Base-by-base conservation (phyloP, 1,140 invertebrate species). In the Ostrea edulis region DNA sequence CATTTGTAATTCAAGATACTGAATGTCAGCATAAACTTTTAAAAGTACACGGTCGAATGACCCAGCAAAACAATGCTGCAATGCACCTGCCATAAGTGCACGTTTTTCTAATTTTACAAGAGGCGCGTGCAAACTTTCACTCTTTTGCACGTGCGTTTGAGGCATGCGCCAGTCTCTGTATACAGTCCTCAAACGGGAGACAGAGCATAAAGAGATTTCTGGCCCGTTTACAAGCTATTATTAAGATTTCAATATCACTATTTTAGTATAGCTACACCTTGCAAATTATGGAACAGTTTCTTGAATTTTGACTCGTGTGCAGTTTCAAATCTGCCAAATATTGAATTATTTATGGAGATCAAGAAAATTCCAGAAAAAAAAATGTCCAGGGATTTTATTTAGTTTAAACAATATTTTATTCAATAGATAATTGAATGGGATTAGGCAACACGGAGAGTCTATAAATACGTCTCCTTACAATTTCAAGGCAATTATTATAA, bases 91-190 rank as follows among this genome's bases (percentile, higher is more conserved):
- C 25, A 14, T 77, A 77, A 77, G 68, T 77, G 68, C 68, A 77
- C 68, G 68, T 77, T 77, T 77, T 77, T 77, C 68, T 25, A 77
- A 77, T 77, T 77, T 77, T 77, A 25, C 68, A 29, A 35, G 68
- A 77, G 68, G 68, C 68, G 22, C 68, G 68, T 77, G 68, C 68
- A 77, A 77, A 77, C 68, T 77, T 77, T 77, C 68, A 35, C 68
- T 77, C 25, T 77, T 77, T 77, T 77, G 68, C 68, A 77, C 68
- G 68, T 77, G 68, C 68, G 22, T 77, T 14, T 29, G 25, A 29
- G 29, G 25, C 68, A 77, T 77, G 17, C 29, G 68, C 22, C 25
- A 14, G 25, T 77, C 68, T 77, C 68, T 77, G 65, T 71, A 77
- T 77, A 29, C 68, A 77, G 9, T 77, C 12, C 12, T 77, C 68